Base-by-base conservation (phyloP, 2,888 invertebrate genomes). In the Masnerella sp. region DNA sequence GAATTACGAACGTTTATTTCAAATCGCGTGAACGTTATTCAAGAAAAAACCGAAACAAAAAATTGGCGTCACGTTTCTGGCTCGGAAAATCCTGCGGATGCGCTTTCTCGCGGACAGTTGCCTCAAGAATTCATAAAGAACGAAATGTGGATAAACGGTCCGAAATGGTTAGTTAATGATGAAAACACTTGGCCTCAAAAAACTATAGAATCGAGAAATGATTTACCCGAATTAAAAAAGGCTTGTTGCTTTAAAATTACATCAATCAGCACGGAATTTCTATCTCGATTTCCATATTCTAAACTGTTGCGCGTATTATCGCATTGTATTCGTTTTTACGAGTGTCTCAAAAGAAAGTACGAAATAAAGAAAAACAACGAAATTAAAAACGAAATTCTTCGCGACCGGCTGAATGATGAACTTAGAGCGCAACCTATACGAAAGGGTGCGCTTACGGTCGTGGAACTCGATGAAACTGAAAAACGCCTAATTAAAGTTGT, bases 401-500 rank as follows among this genome's bases (percentile, higher is more conserved):
- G 15, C 0, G 15, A 49, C 30, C 17, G 30, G 2, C 17, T 49
- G 12, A 49, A 49, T 7, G 36, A 45, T 25, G 45, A 45, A 45
- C 9, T 20, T 12, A 25, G 14, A 25, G 12, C 0, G n/a, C n/a
- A 22, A 36, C 14, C 22, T 22, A 4, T 22, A 5, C 22, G 79
- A 15, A 42, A 54, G 8, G 65, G 65, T 1, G 14, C 69, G 17
- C 5, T 43, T 22, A 8, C 45, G 2, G 14, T 36, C 36, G 14
- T 17, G 22, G 22, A 22, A 22, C n/a, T 80, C 5, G 4, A 59
- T 3, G 69, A 47, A 43, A 47, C 67, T 5, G 49, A 74, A 15
- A 72, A 76, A 56, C 78, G 81, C 65, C 80, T 79, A 0, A 78
- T 81, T 2, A 56, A 67, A 36, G 28, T 73, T 3, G n/a, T 77